Evolutionary conservation across 2,888 invertebrate genomes (phyloP).

Genomic region (Heterodera filipjevi): DNA sequence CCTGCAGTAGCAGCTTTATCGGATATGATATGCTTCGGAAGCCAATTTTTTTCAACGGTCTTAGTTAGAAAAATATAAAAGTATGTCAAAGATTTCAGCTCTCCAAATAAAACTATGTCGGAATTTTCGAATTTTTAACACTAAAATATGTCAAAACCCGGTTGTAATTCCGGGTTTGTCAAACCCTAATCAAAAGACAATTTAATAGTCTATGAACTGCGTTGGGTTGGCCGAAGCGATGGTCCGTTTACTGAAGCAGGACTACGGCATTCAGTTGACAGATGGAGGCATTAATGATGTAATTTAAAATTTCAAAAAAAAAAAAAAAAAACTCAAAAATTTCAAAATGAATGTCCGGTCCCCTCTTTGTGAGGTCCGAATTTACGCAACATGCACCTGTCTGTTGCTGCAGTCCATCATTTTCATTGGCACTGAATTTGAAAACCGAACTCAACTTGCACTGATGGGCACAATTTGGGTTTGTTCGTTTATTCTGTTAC

Average conservation of each 20-base stretch:
- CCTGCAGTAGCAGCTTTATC: no score
- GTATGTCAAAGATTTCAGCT: no score
- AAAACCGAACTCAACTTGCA: slow-evolving; percentile 49
- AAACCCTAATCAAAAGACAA: neutral
- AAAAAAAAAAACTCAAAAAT: neutral
- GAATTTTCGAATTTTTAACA: no score
- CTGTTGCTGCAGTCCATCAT: slow-evolving; percentile 47
- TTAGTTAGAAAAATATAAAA: no score
- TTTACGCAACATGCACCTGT: slow-evolving; percentile 38
- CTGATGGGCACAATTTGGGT: slow-evolving; percentile 43
- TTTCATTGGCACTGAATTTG: slow-evolving; percentile 51
- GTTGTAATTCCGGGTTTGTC: no score
- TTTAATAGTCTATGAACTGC: slow-evolving; percentile 78
- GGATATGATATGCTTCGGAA: no score
- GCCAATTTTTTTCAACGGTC: no score
- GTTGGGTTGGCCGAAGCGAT: slow-evolving; percentile 85
- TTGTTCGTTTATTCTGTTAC: neutral
- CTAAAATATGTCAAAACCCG: no score
- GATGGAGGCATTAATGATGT: slow-evolving; percentile 51
- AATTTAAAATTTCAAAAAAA: neutral
- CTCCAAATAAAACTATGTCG: no score
- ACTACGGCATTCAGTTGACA: slow-evolving; percentile 39
- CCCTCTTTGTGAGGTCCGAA: slow-evolving; percentile 18
- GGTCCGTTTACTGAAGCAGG: slow-evolving; percentile 40
- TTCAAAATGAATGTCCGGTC: slow-evolving; percentile 16